Percentiles rank a stretch among this genome's conserved stretches.
Conservation (phyloP, 2,888 invertebrate genomes). For the Trilocha varians region DNA sequence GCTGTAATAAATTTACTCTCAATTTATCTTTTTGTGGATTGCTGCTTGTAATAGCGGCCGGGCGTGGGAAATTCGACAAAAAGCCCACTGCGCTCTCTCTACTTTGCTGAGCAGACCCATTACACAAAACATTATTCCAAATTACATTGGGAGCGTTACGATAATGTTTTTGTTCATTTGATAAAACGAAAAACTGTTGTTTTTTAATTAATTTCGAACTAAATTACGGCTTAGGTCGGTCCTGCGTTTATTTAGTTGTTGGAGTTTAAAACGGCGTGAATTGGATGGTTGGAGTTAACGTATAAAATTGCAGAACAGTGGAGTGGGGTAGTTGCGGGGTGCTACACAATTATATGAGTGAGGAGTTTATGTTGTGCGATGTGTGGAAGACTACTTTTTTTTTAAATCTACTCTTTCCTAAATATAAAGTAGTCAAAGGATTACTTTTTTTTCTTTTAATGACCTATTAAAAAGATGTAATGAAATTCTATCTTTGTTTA, state of each 20-base stretch:
- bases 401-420: too few relatives aligned
- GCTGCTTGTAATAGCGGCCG: constrained; percentile 39
- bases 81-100: constrained; percentile 40
- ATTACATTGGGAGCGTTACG: constrained; percentile 54
- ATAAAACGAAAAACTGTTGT: constrained; percentile 43
- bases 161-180: constrained; percentile 55
- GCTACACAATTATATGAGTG: too few relatives aligned
- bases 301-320: too few relatives aligned
- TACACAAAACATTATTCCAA: constrained; percentile 62
- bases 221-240: not conserved
- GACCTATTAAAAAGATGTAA: too few relatives aligned
- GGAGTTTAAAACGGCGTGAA: not conserved
- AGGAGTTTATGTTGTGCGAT: too few relatives aligned
- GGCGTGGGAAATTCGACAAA: constrained; percentile 43
- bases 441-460: too few relatives aligned
- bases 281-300: not conserved
- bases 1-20: constrained; percentile 54
- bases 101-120: constrained; percentile 47
- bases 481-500: too few relatives aligned
- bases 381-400: too few relatives aligned
- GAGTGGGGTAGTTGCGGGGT: too few relatives aligned
- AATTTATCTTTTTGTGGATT: constrained; percentile 62
- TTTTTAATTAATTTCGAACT: constrained; percentile 30
- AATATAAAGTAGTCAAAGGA: too few relatives aligned
- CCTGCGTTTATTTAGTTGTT: not conserved